phyloP scores from a whole-genome alignment of 2,797 vertebrate genomes.

The Phyllotis vaccarum region DNA sequence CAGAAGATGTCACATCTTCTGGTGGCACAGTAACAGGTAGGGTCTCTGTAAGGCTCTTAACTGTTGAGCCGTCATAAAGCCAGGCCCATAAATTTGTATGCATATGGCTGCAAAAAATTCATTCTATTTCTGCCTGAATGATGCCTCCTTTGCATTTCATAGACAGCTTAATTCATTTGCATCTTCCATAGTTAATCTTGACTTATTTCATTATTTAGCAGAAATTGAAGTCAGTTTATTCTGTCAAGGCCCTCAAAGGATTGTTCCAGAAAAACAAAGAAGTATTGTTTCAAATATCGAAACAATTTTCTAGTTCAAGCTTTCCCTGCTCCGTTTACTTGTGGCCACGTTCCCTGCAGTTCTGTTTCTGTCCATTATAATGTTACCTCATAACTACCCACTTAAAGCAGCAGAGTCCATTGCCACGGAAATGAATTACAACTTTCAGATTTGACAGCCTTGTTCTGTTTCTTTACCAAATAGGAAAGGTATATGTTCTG shows the following conservation, averaged over 20 bases:
- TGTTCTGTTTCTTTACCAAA: not conserved
- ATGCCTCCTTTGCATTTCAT: not conserved
- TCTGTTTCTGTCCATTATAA: not conserved
- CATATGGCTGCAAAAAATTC: not conserved
- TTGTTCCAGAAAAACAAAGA: constrained; percentile 28
- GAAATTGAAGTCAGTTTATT: not conserved
- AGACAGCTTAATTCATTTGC: not conserved
- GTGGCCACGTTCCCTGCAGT: not conserved
- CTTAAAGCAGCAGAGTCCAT: not conserved
- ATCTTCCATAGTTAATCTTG: not conserved
- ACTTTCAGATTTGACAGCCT: constrained; percentile 10
- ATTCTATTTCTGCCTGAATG: constrained; percentile 6
- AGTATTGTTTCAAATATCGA: not conserved
- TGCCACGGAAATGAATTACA: constrained; percentile 40
- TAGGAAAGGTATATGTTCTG: not conserved
- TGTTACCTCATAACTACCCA: not conserved
- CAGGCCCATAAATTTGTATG: not conserved
- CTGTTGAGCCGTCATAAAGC: no score
- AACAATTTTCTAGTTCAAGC: constrained; percentile 5
- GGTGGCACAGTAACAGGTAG: not conserved
- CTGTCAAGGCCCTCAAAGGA: not conserved
- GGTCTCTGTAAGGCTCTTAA: not conserved
- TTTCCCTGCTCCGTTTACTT: not conserved
- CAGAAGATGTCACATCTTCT: not conserved
- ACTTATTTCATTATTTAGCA: constrained; percentile 20